A percentile compares a stretch with the other conserved stretches of the same genome.
These are phyloP conservation scores for Heterodera filipjevi DNA, from an alignment of 2,888 invertebrate genomes.

Conservation along the genomic window DNA sequence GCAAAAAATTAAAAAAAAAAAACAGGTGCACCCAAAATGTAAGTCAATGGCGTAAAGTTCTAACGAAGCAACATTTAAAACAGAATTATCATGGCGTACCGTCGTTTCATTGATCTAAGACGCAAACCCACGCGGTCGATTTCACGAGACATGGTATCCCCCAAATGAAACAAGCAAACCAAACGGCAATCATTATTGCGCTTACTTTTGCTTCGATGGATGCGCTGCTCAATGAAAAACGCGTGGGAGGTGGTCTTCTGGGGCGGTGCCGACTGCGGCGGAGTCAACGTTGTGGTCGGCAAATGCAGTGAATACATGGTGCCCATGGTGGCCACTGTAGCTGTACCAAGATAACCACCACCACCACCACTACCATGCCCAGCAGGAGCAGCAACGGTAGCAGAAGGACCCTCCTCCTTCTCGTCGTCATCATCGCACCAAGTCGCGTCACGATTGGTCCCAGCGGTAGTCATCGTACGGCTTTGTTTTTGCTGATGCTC, in stretches of 20 bases:
- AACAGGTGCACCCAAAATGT: no score
- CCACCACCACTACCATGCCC: background rate
- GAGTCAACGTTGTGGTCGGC: slow-evolving; percentile 51
- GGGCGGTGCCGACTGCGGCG: slow-evolving; percentile 63
- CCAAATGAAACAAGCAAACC: no score
- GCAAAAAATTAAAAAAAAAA: no score
- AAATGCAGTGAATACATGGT: slow-evolving; percentile 9
- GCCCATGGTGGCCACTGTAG: slow-evolving; percentile 12
- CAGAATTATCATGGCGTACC: no score
- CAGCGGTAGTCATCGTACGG: no score
- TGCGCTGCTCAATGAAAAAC: slow-evolving; percentile 45
- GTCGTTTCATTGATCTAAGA: no score
- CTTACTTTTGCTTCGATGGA: slow-evolving; percentile 46
- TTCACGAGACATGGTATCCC: background rate
- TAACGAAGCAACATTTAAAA: no score
- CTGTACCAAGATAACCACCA: background rate
- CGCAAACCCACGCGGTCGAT: no score
- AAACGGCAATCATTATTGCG: background rate
- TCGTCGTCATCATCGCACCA: background rate
- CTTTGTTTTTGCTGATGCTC: background rate
- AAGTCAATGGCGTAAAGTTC: no score
- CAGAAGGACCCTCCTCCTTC: background rate
- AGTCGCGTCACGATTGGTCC: background rate
- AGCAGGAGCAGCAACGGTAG: background rate
- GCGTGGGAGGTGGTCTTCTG: slow-evolving; percentile 52